Evolutionary conservation across 1,140 invertebrate genomes (phyloP), one percentile per base, ranked within the genome.

Genomic region (Sitophilus oryzae): DNA sequence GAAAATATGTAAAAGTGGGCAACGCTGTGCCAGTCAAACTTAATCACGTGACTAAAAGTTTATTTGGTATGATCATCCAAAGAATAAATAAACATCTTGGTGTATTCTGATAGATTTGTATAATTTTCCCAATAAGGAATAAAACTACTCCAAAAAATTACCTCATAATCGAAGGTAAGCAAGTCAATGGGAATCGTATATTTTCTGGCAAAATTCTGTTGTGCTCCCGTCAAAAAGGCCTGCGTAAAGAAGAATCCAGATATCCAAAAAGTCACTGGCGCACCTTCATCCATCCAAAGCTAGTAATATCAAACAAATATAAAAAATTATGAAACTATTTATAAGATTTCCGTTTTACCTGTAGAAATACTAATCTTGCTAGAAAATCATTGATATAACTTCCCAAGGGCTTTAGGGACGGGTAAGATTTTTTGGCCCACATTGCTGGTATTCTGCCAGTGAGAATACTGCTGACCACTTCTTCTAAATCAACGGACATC

Each of bases 241-340:
- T 96, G 93, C 0, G 93, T 93, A 69, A 96, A 96, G 71, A 86
- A 97, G 72, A 98, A 96, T 15, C 92, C 93, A 0, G 93, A 91
- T 22, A 98, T 73, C 94, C 94, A 97, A 73, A 88, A 96, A 8
- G 86, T 82, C 2, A 74, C 55, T 0, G 93, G 91, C 14, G 88
- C 82, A 5, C 91, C 92, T 56, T 85, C 64, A 11, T 87, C 79
- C 60, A 84, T 89, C 94, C 93, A 96, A 62, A 82, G 77, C 82
- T 92, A 65, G 19, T 59, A 52, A 59, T 57, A 37, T 43, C 5
- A 6, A 20, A 20, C 42, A 15, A 44, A n/a, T 2, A 38, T 48
- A 2, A 3, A 41, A 49, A 45, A 46, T 38, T 2, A 18, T 23
- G 9, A 51, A 25, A 36, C 20, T 50, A 9, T 38, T 16, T 18